Conservation (phyloP, 2,888 invertebrate genomes). For the Limnephilus auricula region DNA sequence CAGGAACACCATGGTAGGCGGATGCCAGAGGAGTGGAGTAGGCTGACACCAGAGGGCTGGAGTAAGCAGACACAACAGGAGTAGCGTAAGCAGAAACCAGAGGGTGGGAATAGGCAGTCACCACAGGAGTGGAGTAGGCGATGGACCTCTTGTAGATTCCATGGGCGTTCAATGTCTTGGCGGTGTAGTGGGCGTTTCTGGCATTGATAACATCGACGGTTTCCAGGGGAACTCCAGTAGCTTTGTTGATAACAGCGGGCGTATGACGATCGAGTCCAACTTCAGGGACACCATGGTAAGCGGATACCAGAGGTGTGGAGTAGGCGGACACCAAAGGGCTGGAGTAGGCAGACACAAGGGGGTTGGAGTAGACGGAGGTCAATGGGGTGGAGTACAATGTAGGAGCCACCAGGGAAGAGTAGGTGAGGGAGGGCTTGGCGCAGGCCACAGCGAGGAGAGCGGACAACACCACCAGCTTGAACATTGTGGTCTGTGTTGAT, state of each 20-base stretch:
- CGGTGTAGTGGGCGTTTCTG: constrained; percentile 75
- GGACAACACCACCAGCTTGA: constrained; percentile 80
- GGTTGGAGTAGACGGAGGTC: constrained; percentile 65
- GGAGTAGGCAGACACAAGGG: constrained; percentile 61
- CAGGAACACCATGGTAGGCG: constrained; percentile 67
- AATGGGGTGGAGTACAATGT: constrained; percentile 67
- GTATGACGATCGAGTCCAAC: constrained; percentile 74
- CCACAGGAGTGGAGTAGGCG: constrained; percentile 68
- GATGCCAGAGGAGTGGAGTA: constrained; percentile 60
- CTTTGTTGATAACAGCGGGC: constrained; percentile 60
- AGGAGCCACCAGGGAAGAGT: constrained; percentile 64
- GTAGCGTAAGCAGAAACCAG: constrained; percentile 59
- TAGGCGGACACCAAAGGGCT: constrained; percentile 63
- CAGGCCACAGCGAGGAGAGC: constrained; percentile 79
- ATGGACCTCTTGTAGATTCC: constrained; percentile 55
- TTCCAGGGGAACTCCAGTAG: constrained; percentile 73
- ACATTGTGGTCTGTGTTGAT: constrained; percentile 77
- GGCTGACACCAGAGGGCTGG: constrained; percentile 68
- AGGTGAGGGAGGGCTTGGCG: constrained; percentile 74
- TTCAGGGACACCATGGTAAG: constrained; percentile 73
- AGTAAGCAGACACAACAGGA: constrained; percentile 72
- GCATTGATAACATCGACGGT: constrained; percentile 72
- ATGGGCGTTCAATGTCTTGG: constrained; percentile 68
- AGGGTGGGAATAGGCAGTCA: constrained; percentile 53
- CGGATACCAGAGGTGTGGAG: constrained; percentile 78